Conservation (phyloP, 2,113 vertebrate species). For the Psilopogon haemacephalus region DNA sequence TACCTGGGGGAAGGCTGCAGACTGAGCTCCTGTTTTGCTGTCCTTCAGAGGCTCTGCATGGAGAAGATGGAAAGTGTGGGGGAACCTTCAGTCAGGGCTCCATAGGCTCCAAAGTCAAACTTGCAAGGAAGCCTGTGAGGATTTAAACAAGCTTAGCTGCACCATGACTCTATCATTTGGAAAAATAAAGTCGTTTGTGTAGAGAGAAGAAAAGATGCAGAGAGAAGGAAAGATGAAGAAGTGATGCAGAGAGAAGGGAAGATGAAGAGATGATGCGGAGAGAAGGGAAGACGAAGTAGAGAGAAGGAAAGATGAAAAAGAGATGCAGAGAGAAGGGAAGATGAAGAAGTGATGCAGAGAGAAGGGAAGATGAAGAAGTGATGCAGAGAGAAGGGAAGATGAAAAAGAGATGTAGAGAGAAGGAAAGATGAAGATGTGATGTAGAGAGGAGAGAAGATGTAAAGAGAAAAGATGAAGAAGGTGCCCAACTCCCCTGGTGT, state of each 20-base stretch:
- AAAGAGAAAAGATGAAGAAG: background rate
- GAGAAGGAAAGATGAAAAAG: background rate
- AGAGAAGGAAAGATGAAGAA: background rate
- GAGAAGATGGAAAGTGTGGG: background rate
- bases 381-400: background rate
- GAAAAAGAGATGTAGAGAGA: background rate
- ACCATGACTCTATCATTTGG: background rate
- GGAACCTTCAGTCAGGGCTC: background rate
- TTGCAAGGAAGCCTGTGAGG: background rate
- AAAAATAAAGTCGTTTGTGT: background rate
- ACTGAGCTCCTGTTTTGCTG: background rate
- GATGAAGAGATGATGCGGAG: no score
- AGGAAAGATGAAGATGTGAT: background rate
- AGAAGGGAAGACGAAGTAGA: no score
- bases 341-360: background rate
- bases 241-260: background rate
- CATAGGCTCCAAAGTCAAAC: background rate
- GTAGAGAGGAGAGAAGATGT: no score
- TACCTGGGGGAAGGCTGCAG: background rate
- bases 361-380: background rate
- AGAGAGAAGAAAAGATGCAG: background rate
- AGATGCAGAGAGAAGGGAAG: background rate
- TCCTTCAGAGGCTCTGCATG: background rate
- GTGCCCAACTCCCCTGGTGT: background rate
- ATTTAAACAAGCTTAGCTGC: background rate